These are phyloP conservation scores for Amphiprion percula DNA, from an alignment of 2,113 vertebrate genomes.

Conservation along the genomic window DNA sequence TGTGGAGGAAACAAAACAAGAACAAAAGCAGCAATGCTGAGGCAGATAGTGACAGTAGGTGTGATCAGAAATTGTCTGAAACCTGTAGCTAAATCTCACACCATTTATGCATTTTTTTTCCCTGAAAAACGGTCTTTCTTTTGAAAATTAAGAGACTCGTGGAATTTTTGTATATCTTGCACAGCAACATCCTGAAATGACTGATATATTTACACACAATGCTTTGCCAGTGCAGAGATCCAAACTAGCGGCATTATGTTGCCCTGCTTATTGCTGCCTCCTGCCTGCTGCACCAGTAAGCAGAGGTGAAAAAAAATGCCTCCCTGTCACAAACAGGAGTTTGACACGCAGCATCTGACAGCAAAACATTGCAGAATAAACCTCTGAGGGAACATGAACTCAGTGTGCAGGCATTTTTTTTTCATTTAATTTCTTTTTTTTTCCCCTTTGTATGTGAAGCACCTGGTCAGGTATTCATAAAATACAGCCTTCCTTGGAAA, in stretches of 20 bases:
- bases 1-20: constrained; percentile 30
- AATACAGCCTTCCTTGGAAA: constrained; percentile 19
- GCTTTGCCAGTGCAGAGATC: neutral
- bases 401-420: constrained; percentile 13
- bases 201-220: constrained; percentile 11
- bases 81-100: neutral
- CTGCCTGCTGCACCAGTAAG: constrained; percentile 7
- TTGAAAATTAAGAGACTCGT: neutral
- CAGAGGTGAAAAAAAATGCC: neutral
- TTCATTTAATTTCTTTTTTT: neutral
- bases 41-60: constrained; percentile 1
- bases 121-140: neutral
- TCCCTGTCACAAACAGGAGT: neutral
- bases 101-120: neutral
- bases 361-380: constrained; percentile 26
- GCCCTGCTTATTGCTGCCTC: neutral
- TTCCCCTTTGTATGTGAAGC: constrained; percentile 7
- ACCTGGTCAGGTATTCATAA: constrained; percentile 32
- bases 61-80: constrained; percentile 16
- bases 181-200: constrained; percentile 7
- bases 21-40: constrained; percentile 13
- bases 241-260: neutral
- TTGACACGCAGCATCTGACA: constrained; percentile 3
- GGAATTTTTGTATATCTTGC: neutral
- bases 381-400: constrained; percentile 11